phyloP scores from a whole-genome alignment of 37 sponge, comb jelly and placozoan genomes.

The Corticium candelabrum region DNA sequence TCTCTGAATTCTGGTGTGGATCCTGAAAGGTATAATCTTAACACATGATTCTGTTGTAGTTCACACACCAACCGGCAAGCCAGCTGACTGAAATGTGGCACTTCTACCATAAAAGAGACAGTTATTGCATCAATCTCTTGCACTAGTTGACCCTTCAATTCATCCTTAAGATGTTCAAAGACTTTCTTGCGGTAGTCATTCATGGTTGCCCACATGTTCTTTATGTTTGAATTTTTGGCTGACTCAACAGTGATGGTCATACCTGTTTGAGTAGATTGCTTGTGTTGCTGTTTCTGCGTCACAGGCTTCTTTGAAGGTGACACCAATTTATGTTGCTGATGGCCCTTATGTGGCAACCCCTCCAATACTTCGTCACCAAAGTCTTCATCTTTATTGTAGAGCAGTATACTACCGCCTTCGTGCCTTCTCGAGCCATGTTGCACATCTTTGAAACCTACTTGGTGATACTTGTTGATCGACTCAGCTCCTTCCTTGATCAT shows the following conservation, averaged over 20 bases:
- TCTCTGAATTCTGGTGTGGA: too few relatives aligned
- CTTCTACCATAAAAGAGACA: neutral
- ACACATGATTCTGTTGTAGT: too few relatives aligned
- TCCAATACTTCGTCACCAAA: neutral
- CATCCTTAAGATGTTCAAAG: neutral
- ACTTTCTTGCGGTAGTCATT: neutral
- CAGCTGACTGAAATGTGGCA: too few relatives aligned
- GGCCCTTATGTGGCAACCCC: neutral
- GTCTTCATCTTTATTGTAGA: too few relatives aligned
- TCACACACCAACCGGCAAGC: too few relatives aligned
- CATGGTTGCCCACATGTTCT: neutral
- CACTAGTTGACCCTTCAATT: neutral
- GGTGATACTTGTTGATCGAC: neutral
- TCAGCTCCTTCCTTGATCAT: neutral
- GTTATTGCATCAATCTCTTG: neutral
- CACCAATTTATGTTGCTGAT: neutral
- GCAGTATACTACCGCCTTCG: neutral
- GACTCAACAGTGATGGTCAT: too few relatives aligned
- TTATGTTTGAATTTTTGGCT: neutral
- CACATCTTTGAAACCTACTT: too few relatives aligned
- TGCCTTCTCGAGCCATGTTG: too few relatives aligned
- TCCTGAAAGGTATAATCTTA: too few relatives aligned
- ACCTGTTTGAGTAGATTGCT: too few relatives aligned
- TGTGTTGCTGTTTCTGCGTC: too few relatives aligned
- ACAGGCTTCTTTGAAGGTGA: too few relatives aligned